phyloP scores from a whole-genome alignment of 1,140 invertebrate genomes.

The Lycorma delicatula region DNA sequence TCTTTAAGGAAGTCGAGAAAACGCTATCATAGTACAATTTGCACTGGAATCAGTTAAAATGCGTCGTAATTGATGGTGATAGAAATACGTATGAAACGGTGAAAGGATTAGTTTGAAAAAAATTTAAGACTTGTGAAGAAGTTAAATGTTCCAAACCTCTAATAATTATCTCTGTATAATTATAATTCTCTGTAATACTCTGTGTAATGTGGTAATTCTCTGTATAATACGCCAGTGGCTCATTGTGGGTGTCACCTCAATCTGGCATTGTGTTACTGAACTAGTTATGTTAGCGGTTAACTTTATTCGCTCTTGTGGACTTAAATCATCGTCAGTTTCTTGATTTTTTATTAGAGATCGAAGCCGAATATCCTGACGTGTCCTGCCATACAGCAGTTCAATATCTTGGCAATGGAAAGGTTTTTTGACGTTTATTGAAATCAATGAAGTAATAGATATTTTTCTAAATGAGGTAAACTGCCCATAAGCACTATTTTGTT shows the following conservation, averaged over 20 bases:
- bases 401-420: slow-evolving; percentile 31
- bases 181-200: no score
- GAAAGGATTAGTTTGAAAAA: slow-evolving; percentile 27
- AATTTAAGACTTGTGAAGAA: slow-evolving; percentile 22
- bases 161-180: no score
- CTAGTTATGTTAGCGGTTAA: slow-evolving; percentile 32
- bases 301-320: slow-evolving; percentile 31
- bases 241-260: slow-evolving; percentile 27
- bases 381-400: slow-evolving; percentile 32
- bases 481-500: slow-evolving; percentile 16
- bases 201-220: slow-evolving; percentile 29
- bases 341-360: no score
- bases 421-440: slow-evolving; percentile 17
- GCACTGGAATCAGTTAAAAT: slow-evolving; percentile 24
- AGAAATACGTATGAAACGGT: slow-evolving; percentile 31
- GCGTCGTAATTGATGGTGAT: slow-evolving; percentile 31
- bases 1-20: no score
- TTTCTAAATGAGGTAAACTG: neutral
- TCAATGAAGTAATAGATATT: slow-evolving; percentile 3
- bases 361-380: slow-evolving; percentile 29
- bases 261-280: slow-evolving; percentile 31
- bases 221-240: slow-evolving; percentile 34
- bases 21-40: no score
- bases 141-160: slow-evolving; percentile 12
- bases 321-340: slow-evolving; percentile 33